A percentile compares a stretch with the other conserved stretches of the same genome.
Conservation (phyloP, 2,113 vertebrate species). For the Lasiurus cinereus region DNA sequence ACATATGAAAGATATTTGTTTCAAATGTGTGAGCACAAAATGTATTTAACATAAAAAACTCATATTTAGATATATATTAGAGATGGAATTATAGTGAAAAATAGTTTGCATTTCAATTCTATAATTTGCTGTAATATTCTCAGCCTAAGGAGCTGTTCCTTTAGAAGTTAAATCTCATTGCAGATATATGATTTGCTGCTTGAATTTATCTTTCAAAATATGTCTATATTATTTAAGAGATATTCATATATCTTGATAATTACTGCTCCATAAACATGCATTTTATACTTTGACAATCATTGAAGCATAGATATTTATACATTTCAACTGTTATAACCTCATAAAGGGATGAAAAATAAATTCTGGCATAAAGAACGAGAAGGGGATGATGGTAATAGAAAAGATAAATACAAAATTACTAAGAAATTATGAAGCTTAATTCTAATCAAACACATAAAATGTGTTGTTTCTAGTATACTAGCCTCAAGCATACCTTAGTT, state of each 20-base stretch:
- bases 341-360: conserved; percentile 7
- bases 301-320: neutral
- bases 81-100: neutral
- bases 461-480: neutral
- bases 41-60: neutral
- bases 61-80: neutral
- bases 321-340: conserved; percentile 22
- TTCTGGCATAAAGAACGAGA: conserved; percentile 11
- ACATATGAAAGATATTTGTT: neutral
- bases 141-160: neutral
- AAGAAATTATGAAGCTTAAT: neutral
- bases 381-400: neutral
- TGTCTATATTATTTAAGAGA: neutral
- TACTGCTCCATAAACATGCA: neutral
- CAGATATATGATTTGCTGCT: neutral
- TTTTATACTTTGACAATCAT: neutral
- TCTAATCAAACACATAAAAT: neutral
- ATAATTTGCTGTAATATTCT: neutral
- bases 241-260: neutral
- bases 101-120: neutral
- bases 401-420: neutral
- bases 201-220: conserved; percentile 11
- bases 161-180: neutral
- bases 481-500: neutral
- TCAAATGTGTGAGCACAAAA: neutral